Base-by-base conservation (phyloP, 1,140 invertebrate genomes). In the Cydia splendana region DNA sequence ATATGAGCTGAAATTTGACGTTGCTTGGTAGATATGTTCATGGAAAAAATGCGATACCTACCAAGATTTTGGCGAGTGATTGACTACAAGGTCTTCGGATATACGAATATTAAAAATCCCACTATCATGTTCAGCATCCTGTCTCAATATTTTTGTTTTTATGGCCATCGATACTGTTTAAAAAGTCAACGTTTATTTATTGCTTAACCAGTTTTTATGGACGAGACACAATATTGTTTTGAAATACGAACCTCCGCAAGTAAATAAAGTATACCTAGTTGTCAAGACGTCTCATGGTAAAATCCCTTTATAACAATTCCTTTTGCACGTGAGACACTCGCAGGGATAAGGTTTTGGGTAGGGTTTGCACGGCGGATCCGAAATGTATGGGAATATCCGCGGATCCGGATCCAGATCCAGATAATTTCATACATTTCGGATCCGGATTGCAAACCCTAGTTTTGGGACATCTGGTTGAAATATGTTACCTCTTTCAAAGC, bases 191-290 rank as follows among this genome's bases (percentile, higher is more conserved):
- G 13, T 71, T 71, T 71, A 69, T 71, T 42, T 71, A 71, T 71
- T 71, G n/a, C 67, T 38, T 71, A 20, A 69, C 65, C 65, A 71
- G 67, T 45, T 71, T 71, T 71, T 71, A 71, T 45, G 67, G 67
- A 38, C 67, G 34, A 69, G 30, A 71, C 67, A 24, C 20, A 24
- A 62, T 62, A 71, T 38, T 71, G 67, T 71, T 45, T 71, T 42
- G 34, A 71, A 71, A 71, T 71, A 71, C 30, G 30, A 69, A 69
- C 34, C 67, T 38, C 15, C 20, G 15, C 9, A 45, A 71, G 65
- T 69, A 69, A 69, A 69, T 34, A 34, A 69, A 69, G 30, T 62
- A 12, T 62, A n/a, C n/a, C n/a, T n/a, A 10, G 20, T 24, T 62
- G 57, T 24, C 20, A 62, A 71, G 34, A 34, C 65, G 7, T 28